Conservation (phyloP, 2,113 vertebrate species). For the Corythornis madagascariensis region DNA sequence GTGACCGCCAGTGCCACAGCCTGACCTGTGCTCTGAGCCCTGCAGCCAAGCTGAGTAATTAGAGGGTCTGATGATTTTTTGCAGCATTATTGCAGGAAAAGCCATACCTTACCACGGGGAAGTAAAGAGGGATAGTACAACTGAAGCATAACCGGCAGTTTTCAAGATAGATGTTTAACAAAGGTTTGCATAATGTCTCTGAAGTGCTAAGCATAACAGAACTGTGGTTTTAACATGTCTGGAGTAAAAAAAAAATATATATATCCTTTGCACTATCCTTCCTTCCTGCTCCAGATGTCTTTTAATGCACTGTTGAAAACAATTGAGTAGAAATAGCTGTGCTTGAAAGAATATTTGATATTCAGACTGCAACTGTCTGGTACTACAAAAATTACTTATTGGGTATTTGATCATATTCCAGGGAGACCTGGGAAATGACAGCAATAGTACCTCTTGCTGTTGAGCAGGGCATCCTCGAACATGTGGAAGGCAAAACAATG, state of each 20-base stretch:
- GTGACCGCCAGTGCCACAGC: not conserved
- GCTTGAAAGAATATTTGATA: conserved; percentile 22
- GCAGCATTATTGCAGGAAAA: conserved; percentile 7
- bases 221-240: conserved; percentile 4
- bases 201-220: conserved; percentile 11
- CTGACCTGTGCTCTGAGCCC: not conserved
- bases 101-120: not conserved
- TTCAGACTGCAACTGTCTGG: not conserved
- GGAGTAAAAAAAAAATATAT: conserved; percentile 7
- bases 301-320: not conserved
- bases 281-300: conserved; percentile 3
- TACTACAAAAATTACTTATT: not conserved
- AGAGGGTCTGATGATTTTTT: not conserved
- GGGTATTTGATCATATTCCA: not conserved
- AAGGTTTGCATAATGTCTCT: conserved; percentile 29
- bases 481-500: not conserved
- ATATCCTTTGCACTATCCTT: not conserved
- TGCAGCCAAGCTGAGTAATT: not conserved
- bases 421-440: not conserved
- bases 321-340: not conserved
- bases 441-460: not conserved
- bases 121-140: not conserved
- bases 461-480: not conserved
- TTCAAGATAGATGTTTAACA: conserved; percentile 28
- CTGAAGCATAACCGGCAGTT: not conserved